phyloP scores from a whole-genome alignment of 2,888 invertebrate species.

The Dasysyrphus tricinctus region DNA sequence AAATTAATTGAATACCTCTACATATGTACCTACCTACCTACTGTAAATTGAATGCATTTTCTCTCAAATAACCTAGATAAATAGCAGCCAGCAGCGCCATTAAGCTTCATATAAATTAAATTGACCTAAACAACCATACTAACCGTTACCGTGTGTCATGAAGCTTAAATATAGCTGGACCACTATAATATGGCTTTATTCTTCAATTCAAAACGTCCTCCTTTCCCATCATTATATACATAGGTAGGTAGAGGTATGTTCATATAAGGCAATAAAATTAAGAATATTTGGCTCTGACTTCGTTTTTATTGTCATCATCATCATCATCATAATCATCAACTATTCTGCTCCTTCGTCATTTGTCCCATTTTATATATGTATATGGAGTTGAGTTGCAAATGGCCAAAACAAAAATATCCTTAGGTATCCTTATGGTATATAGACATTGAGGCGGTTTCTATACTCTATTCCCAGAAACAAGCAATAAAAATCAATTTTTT shows the following conservation, averaged over 20 bases:
- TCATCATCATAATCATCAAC: slow-evolving; percentile 38
- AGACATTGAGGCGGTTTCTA: slow-evolving; percentile 63
- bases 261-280: slow-evolving; percentile 40
- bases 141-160: slow-evolving; percentile 26
- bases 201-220: background rate
- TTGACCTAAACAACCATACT: slow-evolving; percentile 46
- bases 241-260: background rate
- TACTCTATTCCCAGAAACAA: slow-evolving; percentile 55
- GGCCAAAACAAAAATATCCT: slow-evolving; percentile 39
- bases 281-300: slow-evolving; percentile 58
- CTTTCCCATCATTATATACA: background rate
- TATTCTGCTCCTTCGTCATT: slow-evolving; percentile 18
- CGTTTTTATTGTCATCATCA: slow-evolving; percentile 50
- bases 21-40: background rate
- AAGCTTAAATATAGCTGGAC: slow-evolving; percentile 38
- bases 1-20: slow-evolving; percentile 54
- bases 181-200: slow-evolving; percentile 17
- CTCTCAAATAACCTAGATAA: background rate
- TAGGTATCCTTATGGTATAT: slow-evolving; percentile 15
- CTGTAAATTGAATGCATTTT: slow-evolving; percentile 32
- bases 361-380: background rate
- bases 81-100: slow-evolving; percentile 24
- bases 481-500: slow-evolving; percentile 72
- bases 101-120: slow-evolving; percentile 57
- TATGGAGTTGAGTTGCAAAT: slow-evolving; percentile 61